These are phyloP conservation scores for Lutraria rhynchaena DNA, from an alignment of 1,140 invertebrate genomes.

Conservation along the genomic window DNA sequence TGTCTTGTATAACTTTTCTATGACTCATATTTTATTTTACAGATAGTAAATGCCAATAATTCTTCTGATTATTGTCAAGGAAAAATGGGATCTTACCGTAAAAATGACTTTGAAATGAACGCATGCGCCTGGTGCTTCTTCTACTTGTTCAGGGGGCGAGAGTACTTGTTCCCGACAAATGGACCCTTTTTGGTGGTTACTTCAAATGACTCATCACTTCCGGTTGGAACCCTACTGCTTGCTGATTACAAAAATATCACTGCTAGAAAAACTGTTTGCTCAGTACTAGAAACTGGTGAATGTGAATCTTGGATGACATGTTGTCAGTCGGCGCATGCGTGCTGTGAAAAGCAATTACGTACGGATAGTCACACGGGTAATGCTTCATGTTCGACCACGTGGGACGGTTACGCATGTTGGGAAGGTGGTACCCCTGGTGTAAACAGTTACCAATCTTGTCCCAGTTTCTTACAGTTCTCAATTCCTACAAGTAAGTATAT, in stretches of 20 bases:
- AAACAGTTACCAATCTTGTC: slow-evolving; percentile 88
- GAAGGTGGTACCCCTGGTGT: slow-evolving; percentile 89
- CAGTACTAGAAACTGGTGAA: slow-evolving; percentile 61
- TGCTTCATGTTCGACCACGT: slow-evolving; percentile 87
- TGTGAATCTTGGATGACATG: slow-evolving; percentile 69
- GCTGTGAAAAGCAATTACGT: slow-evolving; percentile 65
- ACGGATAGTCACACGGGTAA: slow-evolving; percentile 68
- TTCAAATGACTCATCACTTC: slow-evolving; percentile 44
- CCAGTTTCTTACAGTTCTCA: slow-evolving; percentile 84
- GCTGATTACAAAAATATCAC: slow-evolving; percentile 67
- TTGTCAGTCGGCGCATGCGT: slow-evolving; percentile 61
- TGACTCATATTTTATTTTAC: too few species aligned
- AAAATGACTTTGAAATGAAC: slow-evolving; percentile 66
- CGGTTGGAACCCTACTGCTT: slow-evolving; percentile 29
- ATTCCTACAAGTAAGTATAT: slow-evolving; percentile 69
- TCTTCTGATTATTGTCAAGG: background rate
- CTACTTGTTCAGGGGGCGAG: slow-evolving; percentile 64
- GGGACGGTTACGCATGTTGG: slow-evolving; percentile 95
- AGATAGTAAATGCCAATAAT: background rate
- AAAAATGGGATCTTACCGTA: slow-evolving; percentile 16
- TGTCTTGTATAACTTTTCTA: too few species aligned
- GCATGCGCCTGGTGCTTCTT: slow-evolving; percentile 78
- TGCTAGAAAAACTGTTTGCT: slow-evolving; percentile 59
- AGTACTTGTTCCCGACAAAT: slow-evolving; percentile 28
- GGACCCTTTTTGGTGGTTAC: slow-evolving; percentile 49